A percentile compares a stretch with the other conserved stretches of the same genome.
phyloP scores from a whole-genome alignment of 2,888 invertebrate species.

The Acleris holmiana region DNA sequence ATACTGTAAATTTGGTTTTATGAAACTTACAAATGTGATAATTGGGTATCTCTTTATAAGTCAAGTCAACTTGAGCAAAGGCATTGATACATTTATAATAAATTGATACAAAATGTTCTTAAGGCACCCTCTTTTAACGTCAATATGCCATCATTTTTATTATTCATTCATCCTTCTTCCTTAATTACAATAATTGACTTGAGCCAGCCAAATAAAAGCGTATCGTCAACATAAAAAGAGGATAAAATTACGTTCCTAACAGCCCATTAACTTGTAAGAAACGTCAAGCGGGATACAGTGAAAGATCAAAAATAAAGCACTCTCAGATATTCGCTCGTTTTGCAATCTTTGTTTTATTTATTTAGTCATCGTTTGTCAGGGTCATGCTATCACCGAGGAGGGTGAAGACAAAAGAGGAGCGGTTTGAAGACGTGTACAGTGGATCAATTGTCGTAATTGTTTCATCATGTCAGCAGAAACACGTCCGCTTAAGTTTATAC shows the following conservation, averaged over 20 bases:
- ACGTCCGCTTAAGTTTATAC: too few relatives aligned
- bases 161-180: background rate
- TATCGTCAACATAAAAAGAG: conserved; percentile 10
- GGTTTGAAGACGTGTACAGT: background rate
- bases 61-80: too few relatives aligned
- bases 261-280: conserved; percentile 9
- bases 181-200: background rate
- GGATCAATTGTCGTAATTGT: background rate
- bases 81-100: too few relatives aligned
- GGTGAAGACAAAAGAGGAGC: background rate
- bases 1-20: too few relatives aligned
- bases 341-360: conserved; percentile 28
- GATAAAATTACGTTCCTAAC: conserved; percentile 15
- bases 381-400: background rate
- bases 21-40: too few relatives aligned
- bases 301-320: conserved; percentile 24
- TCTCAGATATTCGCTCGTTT: conserved; percentile 20
- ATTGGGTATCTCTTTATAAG: too few relatives aligned
- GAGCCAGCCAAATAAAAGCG: conserved; percentile 9
- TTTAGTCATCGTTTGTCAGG: conserved; percentile 17
- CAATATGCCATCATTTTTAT: background rate
- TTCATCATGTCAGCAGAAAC: too few relatives aligned
- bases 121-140: background rate
- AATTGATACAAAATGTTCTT: too few relatives aligned
- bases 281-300: conserved; percentile 14